A percentile compares a stretch with the other conserved stretches of the same genome.
Evolutionary conservation across 2,888 invertebrate species (phyloP).

Genomic region (Tenodera sinensis): DNA sequence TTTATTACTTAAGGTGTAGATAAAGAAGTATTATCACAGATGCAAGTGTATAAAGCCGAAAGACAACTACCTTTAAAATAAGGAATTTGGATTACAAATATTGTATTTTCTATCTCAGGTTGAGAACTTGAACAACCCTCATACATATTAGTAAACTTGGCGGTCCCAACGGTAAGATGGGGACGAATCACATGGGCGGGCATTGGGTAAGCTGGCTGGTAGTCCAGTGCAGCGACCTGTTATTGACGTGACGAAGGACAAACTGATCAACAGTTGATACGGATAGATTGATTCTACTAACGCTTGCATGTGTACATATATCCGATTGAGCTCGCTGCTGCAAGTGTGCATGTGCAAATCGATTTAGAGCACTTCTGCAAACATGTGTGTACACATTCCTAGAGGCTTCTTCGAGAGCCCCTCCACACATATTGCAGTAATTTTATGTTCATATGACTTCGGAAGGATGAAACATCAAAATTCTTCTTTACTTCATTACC

Average conservation of each 20-base stretch:
- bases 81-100: too few species aligned
- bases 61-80: too few species aligned
- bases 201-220: background rate
- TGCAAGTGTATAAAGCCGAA: too few species aligned
- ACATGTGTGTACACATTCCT: background rate
- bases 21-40: too few species aligned
- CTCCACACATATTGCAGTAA: background rate
- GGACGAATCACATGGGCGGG: background rate
- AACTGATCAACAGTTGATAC: too few species aligned
- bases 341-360: background rate
- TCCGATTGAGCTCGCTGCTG: background rate
- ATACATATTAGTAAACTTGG: background rate
- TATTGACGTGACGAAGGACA: background rate
- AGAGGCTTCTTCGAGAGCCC: background rate
- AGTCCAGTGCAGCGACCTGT: background rate
- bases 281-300: too few species aligned
- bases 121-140: too few species aligned
- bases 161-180: background rate
- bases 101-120: too few species aligned
- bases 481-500: too few species aligned
- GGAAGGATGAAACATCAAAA: too few species aligned
- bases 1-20: too few species aligned
- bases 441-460: background rate
- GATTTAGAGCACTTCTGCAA: background rate
- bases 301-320: too few species aligned